These are phyloP conservation scores for Mesocricetus auratus DNA, from an alignment of 2,113 vertebrate genomes.

Conservation along the genomic window DNA sequence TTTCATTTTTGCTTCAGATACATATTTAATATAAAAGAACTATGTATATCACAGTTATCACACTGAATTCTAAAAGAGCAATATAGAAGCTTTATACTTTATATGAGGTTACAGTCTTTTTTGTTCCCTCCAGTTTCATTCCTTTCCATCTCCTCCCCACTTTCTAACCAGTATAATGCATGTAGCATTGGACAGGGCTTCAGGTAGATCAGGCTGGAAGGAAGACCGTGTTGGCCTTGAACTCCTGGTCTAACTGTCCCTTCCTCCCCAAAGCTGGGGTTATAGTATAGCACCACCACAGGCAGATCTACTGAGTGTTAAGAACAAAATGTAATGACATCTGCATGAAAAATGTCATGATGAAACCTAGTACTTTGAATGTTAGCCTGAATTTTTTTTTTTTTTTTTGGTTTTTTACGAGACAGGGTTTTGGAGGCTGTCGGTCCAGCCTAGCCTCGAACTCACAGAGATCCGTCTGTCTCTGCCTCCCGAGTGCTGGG, in stretches of 20 bases:
- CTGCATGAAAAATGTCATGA: neutral
- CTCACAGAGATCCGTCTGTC: too few species aligned
- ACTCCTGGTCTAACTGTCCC: neutral
- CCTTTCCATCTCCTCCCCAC: neutral
- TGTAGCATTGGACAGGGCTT: neutral
- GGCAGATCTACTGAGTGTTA: neutral
- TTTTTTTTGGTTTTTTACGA: too few species aligned
- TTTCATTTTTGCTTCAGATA: constrained; percentile 60
- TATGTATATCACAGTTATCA: neutral
- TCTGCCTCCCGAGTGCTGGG: too few species aligned
- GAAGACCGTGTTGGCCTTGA: neutral
- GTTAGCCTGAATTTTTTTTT: neutral
- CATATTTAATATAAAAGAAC: constrained; percentile 54
- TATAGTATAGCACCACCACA: neutral
- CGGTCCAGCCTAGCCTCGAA: too few species aligned
- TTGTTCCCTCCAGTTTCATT: neutral
- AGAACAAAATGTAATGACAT: neutral
- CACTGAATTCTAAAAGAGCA: constrained; percentile 50
- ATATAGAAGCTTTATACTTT: neutral
- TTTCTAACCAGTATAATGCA: neutral
- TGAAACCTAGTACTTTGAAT: neutral
- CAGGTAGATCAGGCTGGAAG: neutral
- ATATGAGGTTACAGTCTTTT: neutral
- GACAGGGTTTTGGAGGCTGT: too few species aligned
- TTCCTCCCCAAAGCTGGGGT: neutral